phyloP scores from a whole-genome alignment of 1,140 invertebrate species.

The Paraescarpia echinospica region DNA sequence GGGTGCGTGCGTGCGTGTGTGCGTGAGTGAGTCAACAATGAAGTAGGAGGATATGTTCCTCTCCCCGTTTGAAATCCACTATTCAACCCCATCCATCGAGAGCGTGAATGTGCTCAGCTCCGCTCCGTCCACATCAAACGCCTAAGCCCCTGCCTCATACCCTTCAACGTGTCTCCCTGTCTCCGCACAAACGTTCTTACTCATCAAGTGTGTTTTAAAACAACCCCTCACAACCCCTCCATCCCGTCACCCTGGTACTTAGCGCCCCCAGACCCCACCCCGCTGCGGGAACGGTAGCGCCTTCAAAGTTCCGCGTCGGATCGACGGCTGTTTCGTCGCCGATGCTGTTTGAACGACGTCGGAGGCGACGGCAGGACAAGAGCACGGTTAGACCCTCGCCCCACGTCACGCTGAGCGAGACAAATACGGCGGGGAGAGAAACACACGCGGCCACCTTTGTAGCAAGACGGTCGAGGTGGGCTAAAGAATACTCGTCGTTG shows the following conservation, averaged over 20 bases:
- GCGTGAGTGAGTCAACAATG: not conserved
- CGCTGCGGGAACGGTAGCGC: not conserved
- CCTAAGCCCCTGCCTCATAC: not conserved
- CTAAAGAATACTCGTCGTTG: not conserved
- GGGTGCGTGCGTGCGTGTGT: not conserved
- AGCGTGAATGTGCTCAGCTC: not conserved
- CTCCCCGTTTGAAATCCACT: not conserved
- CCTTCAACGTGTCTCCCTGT: not conserved
- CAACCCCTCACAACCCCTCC: not conserved
- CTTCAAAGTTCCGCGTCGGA: not conserved
- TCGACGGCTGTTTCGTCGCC: not conserved
- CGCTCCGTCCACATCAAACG: not conserved
- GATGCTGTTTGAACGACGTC: not conserved
- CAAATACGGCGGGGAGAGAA: not conserved
- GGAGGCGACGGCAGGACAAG: not conserved
- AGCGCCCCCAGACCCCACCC: not conserved
- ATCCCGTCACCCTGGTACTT: not conserved
- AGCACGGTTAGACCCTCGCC: not conserved
- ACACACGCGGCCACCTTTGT: not conserved
- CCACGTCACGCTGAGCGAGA: not conserved
- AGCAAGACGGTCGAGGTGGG: not conserved
- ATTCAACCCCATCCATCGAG: not conserved
- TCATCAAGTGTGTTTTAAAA: constrained; percentile 6
- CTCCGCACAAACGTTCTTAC: not conserved
- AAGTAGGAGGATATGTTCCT: not conserved